These are phyloP conservation scores for Eublepharis macularius DNA, from an alignment of 2,113 vertebrate genomes.

Conservation along the genomic window DNA sequence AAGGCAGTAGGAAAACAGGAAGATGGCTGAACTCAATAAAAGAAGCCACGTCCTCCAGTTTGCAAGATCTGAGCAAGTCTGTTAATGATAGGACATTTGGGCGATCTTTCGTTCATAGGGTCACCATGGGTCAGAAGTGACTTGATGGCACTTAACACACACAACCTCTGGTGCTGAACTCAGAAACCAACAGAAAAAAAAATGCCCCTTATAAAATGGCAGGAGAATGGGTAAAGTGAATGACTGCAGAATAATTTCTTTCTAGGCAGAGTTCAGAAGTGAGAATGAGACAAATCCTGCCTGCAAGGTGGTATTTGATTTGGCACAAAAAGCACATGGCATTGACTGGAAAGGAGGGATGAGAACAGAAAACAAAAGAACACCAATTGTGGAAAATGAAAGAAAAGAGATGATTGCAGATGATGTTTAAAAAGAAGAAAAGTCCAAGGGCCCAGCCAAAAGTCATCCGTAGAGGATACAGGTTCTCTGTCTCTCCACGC, in stretches of 20 bases:
- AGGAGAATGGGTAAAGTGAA: background rate
- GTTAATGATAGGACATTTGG: too few relatives aligned
- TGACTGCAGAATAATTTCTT: background rate
- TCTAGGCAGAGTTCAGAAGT: background rate
- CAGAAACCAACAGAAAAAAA: background rate
- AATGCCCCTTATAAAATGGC: background rate
- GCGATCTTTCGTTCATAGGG: too few relatives aligned
- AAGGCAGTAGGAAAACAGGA: too few relatives aligned
- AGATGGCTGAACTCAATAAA: too few relatives aligned
- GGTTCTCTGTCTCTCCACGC: too few relatives aligned
- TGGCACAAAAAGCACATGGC: background rate
- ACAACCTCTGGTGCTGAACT: background rate
- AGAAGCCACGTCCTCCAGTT: too few relatives aligned
- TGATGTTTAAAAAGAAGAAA: background rate
- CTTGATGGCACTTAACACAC: too few relatives aligned
- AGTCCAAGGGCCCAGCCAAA: too few relatives aligned
- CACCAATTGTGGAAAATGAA: background rate
- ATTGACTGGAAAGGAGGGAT: background rate
- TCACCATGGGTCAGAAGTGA: too few relatives aligned
- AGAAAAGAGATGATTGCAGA: background rate
- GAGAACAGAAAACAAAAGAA: too few relatives aligned
- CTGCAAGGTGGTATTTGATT: background rate
- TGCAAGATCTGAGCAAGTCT: too few relatives aligned
- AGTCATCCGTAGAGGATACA: too few relatives aligned
- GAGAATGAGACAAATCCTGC: background rate